phyloP scores from a whole-genome alignment of 2,113 vertebrate genomes.

The Pelodiscus sinensis region DNA sequence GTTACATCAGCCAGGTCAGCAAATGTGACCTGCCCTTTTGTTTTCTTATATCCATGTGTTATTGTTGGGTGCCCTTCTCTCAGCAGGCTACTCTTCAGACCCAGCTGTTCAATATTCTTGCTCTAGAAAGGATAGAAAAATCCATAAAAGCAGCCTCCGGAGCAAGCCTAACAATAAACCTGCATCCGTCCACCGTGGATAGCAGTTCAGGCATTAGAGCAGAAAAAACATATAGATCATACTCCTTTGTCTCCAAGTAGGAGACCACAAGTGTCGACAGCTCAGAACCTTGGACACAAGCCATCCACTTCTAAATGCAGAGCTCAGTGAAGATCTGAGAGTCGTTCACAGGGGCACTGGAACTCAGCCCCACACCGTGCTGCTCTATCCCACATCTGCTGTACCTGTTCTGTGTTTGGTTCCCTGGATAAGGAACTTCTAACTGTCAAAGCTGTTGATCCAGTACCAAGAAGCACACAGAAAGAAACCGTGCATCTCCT shows the following conservation, averaged over 20 bases:
- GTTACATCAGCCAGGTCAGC: neutral
- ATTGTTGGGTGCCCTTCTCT: neutral
- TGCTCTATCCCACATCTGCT: neutral
- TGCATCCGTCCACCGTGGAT: neutral
- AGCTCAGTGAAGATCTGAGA: neutral
- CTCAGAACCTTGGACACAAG: fast-evolving
- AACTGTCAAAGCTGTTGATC: neutral
- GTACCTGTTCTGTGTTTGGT: fast-evolving
- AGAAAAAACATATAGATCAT: neutral
- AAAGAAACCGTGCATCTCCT: neutral
- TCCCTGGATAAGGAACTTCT: neutral
- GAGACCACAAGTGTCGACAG: neutral
- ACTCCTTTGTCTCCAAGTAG: neutral
- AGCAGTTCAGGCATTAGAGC: neutral
- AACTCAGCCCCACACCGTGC: neutral
- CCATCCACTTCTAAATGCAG: neutral
- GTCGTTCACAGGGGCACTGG: neutral
- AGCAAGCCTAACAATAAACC: neutral
- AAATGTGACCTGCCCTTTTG: neutral
- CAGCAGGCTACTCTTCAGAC: neutral
- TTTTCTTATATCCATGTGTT: neutral
- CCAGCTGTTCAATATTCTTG: neutral
- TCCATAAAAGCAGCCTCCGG: neutral
- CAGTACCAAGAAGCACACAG: neutral
- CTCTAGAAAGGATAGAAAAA: neutral